Percentiles rank a stretch among this genome's conserved stretches.
phyloP scores from a whole-genome alignment of 2,888 invertebrate species.

The Rhogogaster chlorosoma region DNA sequence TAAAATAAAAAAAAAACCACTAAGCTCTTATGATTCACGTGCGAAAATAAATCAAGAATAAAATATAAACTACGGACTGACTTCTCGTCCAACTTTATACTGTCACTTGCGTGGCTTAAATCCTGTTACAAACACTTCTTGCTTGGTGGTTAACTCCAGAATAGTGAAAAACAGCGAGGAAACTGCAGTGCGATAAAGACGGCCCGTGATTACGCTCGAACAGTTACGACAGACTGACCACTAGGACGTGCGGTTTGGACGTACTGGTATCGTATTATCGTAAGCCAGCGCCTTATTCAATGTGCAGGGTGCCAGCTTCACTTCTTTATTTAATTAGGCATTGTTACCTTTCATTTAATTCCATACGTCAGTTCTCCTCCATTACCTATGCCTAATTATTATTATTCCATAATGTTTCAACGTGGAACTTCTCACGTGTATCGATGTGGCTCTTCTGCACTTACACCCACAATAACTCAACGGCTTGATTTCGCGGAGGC shows the following conservation, averaged over 20 bases:
- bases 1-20: not conserved
- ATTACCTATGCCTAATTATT: conserved; percentile 25
- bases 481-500: not conserved
- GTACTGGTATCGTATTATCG: conserved; percentile 35
- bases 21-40: not conserved
- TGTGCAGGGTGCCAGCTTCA: conserved; percentile 26
- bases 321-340: conserved; percentile 42
- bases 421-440: not conserved
- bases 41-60: not conserved
- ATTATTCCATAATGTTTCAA: conserved; percentile 24
- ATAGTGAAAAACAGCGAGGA: conserved; percentile 1
- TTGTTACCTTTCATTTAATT: conserved; percentile 43
- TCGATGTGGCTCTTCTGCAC: not conserved
- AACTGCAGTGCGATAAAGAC: conserved; percentile 15
- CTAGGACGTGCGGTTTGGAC: conserved; percentile 31
- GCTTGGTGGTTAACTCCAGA: not conserved
- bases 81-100: not conserved
- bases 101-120: conserved; percentile 10
- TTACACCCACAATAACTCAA: not conserved
- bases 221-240: conserved; percentile 35
- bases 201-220: conserved; percentile 28
- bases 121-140: conserved; percentile 8
- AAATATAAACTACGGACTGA: not conserved
- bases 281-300: conserved; percentile 9
- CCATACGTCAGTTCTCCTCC: conserved; percentile 31